phyloP scores from a whole-genome alignment of 2,797 vertebrate genomes.

The Adrianichthys oophorus region DNA sequence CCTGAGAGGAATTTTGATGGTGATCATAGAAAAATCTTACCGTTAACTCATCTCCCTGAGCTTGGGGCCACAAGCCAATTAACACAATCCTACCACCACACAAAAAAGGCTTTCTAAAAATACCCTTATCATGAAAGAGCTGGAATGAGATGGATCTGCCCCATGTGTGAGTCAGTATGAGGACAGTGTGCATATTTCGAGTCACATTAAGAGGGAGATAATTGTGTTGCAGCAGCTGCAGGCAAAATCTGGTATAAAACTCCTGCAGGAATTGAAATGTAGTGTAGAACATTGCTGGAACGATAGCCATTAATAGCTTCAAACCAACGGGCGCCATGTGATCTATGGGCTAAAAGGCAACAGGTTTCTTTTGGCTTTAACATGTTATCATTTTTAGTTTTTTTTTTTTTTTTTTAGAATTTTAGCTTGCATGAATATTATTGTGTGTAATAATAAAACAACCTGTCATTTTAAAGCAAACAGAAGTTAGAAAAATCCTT shows the following conservation, averaged over 20 bases:
- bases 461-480: too few relatives aligned
- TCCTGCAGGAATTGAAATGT: neutral
- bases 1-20: constrained; percentile 3
- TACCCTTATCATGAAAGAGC: constrained; percentile 22
- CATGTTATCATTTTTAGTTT: too few relatives aligned
- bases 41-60: constrained; percentile 23
- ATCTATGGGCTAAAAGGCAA: too few relatives aligned
- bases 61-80: constrained; percentile 35
- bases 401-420: too few relatives aligned
- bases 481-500: too few relatives aligned
- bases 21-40: constrained; percentile 21
- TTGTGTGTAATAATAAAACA: too few relatives aligned
- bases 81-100: neutral
- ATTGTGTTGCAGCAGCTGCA: constrained; percentile 12
- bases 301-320: too few relatives aligned
- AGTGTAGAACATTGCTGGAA: neutral
- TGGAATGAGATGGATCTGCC: neutral
- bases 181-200: constrained; percentile 9
- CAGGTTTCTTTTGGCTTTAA: too few relatives aligned
- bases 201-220: constrained; percentile 9
- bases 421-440: too few relatives aligned
- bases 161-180: constrained; percentile 7
- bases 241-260: neutral
- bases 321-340: too few relatives aligned
- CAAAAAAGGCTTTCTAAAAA: constrained; percentile 33